Evolutionary conservation across 2,113 vertebrate species (phyloP), one percentile per base, ranked within the genome.

Genomic region (Spilogale gracilis): DNA sequence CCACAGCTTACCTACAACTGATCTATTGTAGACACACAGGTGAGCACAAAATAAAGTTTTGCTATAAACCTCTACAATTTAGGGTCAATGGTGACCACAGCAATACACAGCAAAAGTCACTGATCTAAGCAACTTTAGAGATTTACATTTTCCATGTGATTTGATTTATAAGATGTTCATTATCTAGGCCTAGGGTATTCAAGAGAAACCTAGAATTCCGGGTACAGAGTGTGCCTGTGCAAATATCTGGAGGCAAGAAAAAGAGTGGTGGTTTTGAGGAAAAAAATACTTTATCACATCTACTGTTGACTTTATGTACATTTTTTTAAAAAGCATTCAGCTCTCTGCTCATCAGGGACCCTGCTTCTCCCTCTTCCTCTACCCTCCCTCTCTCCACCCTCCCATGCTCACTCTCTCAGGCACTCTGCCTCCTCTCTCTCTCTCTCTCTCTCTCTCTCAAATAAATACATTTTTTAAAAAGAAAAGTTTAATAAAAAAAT

Each of bases 101-200:
- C 6, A 74, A 16, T 74, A 69, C 25, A 63, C 9, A 18, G 20
- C 9, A n/a, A 60, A 71, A 14, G 4, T 93, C n/a, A 61, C 45
- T 38, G 0, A 52, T 6, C 10, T 3, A 80, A 54, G 6, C 80
- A 14, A 84, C 13, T 65, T 92, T 20, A 88, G 52, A 56, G 48
- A 81, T 71, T 94, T 65, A 60, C 2, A 54, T 54, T 89, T 91
- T 63, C 85, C 65, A 50, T 60, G 16, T 69, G 6, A 60, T 91
- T 6, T 71, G 20, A 17, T 78, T 0, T 95, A 8, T 32, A 45
- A 69, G 4, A 56, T 74, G 1, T 54, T 93, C 3, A 71, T 12
- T 20, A 50, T 3, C 0, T 21, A 45, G 18, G 4, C 3, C 43
- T 60, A 8, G 4, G 18, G 2, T 38, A 3, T 48, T 25, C 30